Evolutionary conservation across 23 tunicate species (phyloP).

Genomic region (Styela plicata): DNA sequence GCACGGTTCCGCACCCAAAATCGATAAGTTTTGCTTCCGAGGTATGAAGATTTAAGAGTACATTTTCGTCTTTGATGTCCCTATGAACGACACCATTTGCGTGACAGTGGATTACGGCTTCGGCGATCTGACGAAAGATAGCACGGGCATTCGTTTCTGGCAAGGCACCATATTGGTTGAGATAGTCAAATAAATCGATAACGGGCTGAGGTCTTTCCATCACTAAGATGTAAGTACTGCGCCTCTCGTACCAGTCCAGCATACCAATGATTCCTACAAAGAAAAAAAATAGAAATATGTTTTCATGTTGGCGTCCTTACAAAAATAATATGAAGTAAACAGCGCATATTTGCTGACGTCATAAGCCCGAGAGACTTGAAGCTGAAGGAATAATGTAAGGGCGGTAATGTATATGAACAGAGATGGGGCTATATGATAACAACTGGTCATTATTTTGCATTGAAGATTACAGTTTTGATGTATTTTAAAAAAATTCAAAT

Average conservation of each 20-base stretch:
- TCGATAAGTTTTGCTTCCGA: constrained; percentile 94
- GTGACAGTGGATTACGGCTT: constrained; percentile 93
- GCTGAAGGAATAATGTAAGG: too few species aligned
- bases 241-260: constrained; percentile 96
- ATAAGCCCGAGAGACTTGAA: neutral
- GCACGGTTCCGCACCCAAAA: constrained; percentile 88
- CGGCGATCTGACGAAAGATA: constrained; percentile 86
- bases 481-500: too few species aligned
- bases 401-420: too few species aligned
- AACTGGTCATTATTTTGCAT: too few species aligned
- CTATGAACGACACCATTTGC: constrained; percentile 95
- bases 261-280: constrained; percentile 70
- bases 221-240: constrained; percentile 72
- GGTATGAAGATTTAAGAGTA: constrained; percentile 75
- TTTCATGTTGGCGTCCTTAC: too few species aligned
- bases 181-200: constrained; percentile 87
- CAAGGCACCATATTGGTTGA: constrained; percentile 82
- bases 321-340: too few species aligned
- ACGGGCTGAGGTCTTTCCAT: constrained; percentile 94
- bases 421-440: too few species aligned
- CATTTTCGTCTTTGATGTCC: constrained; percentile 96
- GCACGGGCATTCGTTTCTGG: constrained; percentile 60
- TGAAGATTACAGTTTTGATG: too few species aligned
- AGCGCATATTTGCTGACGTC: neutral
- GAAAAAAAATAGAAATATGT: neutral